A percentile compares a stretch with the other conserved stretches of the same genome.
Evolutionary conservation across 2,797 vertebrate genomes (phyloP).

Genomic region (Okamejei kenojei): DNA sequence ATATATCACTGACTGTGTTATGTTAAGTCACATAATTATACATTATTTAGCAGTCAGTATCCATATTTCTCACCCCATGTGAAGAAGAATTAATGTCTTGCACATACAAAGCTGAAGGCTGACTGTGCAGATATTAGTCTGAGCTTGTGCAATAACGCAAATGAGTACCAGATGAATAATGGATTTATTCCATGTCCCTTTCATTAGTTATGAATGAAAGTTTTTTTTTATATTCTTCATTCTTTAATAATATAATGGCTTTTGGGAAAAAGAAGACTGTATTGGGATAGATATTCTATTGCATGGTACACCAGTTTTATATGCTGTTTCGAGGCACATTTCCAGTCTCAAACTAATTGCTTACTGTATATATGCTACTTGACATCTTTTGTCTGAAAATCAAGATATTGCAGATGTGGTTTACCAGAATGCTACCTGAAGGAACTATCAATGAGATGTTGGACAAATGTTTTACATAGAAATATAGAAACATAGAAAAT

Average conservation of each 20-base stretch:
- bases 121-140: slow-evolving; percentile 33
- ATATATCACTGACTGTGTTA: slow-evolving; percentile 20
- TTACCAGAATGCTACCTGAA: too few species aligned
- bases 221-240: slow-evolving; percentile 11
- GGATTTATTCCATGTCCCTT: background rate
- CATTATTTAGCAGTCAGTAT: slow-evolving; percentile 19
- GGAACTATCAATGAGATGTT: too few species aligned
- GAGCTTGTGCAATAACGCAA: background rate
- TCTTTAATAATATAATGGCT: slow-evolving; percentile 2
- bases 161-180: slow-evolving; percentile 36
- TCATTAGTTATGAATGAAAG: slow-evolving; percentile 15
- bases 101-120: slow-evolving; percentile 27
- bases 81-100: slow-evolving; percentile 23
- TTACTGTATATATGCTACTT: too few species aligned
- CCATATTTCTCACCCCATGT: slow-evolving; percentile 14
- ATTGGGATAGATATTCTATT: too few species aligned
- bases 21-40: slow-evolving; percentile 26
- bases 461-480: too few species aligned
- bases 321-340: too few species aligned
- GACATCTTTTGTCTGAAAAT: too few species aligned
- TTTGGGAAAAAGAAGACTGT: background rate
- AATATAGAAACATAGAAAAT: too few species aligned
- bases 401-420: too few species aligned
- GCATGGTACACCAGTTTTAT: too few species aligned
- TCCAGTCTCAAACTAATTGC: too few species aligned